These are phyloP conservation scores for Physocephala rufipes DNA, from an alignment of 2,888 invertebrate genomes.

Conservation along the genomic window DNA sequence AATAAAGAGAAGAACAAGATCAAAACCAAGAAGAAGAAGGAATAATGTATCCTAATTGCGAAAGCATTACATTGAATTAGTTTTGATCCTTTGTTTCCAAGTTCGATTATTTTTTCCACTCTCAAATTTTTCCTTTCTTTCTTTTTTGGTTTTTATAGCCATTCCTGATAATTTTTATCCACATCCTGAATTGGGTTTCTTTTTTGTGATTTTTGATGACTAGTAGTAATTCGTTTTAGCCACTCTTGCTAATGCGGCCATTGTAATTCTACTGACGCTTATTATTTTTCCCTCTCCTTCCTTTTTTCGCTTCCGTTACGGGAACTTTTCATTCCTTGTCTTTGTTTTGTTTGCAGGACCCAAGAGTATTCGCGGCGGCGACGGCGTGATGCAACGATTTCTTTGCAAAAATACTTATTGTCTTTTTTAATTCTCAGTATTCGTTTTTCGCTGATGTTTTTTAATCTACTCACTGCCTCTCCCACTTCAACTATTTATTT, in stretches of 20 bases:
- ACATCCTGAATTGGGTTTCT: background rate
- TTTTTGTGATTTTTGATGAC: conserved; percentile 26
- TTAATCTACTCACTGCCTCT: background rate
- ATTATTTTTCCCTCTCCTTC: no score
- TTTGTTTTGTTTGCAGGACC: conserved; percentile 13
- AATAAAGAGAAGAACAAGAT: conserved; percentile 6
- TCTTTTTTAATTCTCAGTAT: no score
- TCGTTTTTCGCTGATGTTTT: background rate
- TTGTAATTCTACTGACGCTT: conserved; percentile 14
- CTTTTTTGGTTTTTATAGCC: conserved; percentile 27
- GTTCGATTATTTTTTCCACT: conserved; percentile 37
- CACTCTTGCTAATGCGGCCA: conserved; percentile 41
- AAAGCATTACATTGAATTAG: conserved; percentile 48
- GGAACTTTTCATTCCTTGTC: background rate
- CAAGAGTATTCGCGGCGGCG: conserved; percentile 5
- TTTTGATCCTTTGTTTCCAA: conserved; percentile 43
- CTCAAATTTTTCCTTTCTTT: conserved; percentile 17
- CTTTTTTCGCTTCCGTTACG: no score
- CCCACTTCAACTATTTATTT: background rate
- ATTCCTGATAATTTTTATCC: background rate
- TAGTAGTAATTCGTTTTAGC: conserved; percentile 39
- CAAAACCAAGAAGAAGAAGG: background rate
- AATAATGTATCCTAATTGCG: conserved; percentile 45
- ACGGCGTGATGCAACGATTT: no score
- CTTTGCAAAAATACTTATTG: no score